Evolutionary conservation across 1,140 invertebrate species (phyloP).

Genomic region (Eulimnadia texana): DNA sequence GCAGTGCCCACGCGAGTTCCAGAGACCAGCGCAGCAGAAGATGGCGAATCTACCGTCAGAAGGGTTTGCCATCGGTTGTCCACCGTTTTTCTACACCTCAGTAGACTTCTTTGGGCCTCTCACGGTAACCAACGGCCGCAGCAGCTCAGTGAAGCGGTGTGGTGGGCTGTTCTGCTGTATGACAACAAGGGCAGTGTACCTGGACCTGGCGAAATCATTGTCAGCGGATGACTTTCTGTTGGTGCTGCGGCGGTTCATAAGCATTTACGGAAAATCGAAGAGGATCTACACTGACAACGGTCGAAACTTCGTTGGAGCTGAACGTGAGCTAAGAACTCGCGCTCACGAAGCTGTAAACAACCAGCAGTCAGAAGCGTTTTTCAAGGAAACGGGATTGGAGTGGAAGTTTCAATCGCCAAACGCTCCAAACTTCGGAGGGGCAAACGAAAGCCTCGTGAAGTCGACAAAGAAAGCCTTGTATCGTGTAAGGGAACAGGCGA

Average conservation of each 20-base stretch:
- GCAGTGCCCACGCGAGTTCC: background rate
- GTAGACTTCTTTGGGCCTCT: constrained; percentile 7
- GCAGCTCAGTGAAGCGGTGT: background rate
- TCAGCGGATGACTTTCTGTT: constrained; percentile 27
- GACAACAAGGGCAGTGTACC: constrained; percentile 10
- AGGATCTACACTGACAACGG: constrained; percentile 28
- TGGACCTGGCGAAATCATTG: constrained; percentile 26
- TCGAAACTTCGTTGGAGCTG: constrained; percentile 28
- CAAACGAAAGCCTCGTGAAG: constrained; percentile 26
- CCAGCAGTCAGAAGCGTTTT: background rate
- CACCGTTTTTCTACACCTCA: constrained; percentile 1
- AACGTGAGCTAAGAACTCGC: constrained; percentile 16
- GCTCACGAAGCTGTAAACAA: background rate
- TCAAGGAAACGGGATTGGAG: constrained; percentile 17
- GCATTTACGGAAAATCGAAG: background rate
- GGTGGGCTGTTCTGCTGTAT: constrained; percentile 13
- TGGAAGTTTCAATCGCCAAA: constrained; percentile 30
- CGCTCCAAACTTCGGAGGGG: constrained; percentile 27
- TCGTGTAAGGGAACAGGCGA: background rate
- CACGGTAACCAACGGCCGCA: background rate
- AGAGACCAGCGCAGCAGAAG: background rate
- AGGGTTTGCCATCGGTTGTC: background rate
- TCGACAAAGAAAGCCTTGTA: constrained; percentile 22
- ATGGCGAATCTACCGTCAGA: constrained; percentile 5
- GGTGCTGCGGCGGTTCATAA: constrained; percentile 28